Evolutionary conservation across 1,140 invertebrate species (phyloP).

Genomic region (Batillaria attramentaria): DNA sequence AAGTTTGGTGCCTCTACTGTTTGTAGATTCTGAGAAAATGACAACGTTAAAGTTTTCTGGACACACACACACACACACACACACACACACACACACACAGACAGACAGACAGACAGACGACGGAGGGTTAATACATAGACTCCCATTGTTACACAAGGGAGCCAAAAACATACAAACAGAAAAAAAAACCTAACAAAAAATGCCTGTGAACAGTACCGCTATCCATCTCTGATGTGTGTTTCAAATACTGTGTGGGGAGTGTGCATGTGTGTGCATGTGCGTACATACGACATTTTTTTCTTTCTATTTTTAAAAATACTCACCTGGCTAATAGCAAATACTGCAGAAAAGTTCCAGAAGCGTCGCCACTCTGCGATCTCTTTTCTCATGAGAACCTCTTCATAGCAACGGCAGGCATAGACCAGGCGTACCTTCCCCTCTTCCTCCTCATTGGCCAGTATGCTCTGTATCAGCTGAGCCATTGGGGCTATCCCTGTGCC

Average conservation of each 20-base stretch:
- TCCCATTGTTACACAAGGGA: too few species aligned
- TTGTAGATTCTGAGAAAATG: too few species aligned
- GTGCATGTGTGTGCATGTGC: too few species aligned
- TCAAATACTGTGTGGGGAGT: background rate
- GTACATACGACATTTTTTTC: background rate
- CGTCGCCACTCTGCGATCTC: slow-evolving; percentile 74
- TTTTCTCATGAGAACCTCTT: slow-evolving; percentile 76
- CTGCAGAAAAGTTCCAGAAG: slow-evolving; percentile 80
- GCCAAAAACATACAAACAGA: too few species aligned
- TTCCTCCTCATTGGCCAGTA: slow-evolving; percentile 79
- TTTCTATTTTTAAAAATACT: background rate
- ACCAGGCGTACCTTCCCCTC: slow-evolving; percentile 76
- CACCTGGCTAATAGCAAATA: slow-evolving; percentile 75
- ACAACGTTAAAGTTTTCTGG: too few species aligned
- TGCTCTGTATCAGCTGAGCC: slow-evolving; percentile 75
- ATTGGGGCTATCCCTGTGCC: slow-evolving; percentile 82
- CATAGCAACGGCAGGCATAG: slow-evolving; percentile 75
- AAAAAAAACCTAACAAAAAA: background rate
- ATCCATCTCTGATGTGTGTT: background rate
- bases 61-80: background rate
- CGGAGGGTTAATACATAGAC: background rate
- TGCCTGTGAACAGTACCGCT: background rate
- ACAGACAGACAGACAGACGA: slow-evolving; percentile 9
- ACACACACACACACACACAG: background rate
- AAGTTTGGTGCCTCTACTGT: too few species aligned